Evolutionary conservation across 2,888 invertebrate species (phyloP).

Genomic region (Ethmia dodecea): DNA sequence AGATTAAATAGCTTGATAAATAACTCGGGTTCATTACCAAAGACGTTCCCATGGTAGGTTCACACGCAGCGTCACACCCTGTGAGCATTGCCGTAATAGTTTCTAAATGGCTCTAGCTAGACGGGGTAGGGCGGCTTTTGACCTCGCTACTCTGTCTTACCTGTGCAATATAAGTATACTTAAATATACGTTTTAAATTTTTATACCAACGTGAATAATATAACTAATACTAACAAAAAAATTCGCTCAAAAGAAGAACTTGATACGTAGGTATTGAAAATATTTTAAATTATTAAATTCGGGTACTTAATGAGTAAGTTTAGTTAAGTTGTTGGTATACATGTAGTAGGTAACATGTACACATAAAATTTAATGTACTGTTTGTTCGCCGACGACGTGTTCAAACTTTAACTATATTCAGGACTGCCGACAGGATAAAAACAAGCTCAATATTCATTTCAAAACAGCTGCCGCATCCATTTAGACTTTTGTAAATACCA

Average conservation of each 20-base stretch:
- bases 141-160: conserved; percentile 24
- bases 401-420: neutral
- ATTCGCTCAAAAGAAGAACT: too few relatives aligned
- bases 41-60: conserved; percentile 57
- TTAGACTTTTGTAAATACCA: neutral
- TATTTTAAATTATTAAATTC: too few relatives aligned
- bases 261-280: too few relatives aligned
- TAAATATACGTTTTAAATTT: neutral
- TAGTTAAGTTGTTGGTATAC: neutral
- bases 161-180: neutral
- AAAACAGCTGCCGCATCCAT: conserved; percentile 7
- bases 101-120: conserved; percentile 33
- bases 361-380: neutral
- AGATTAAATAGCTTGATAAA: conserved; percentile 10
- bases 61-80: conserved; percentile 68
- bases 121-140: conserved; percentile 51
- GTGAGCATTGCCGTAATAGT: conserved; percentile 43
- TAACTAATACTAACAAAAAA: neutral
- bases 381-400: neutral
- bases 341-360: neutral
- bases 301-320: neutral
- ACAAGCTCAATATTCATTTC: too few relatives aligned
- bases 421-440: neutral
- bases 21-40: neutral
- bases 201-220: neutral